Conservation (phyloP, 1,140 invertebrate genomes). For the Drosophila suzukii region DNA sequence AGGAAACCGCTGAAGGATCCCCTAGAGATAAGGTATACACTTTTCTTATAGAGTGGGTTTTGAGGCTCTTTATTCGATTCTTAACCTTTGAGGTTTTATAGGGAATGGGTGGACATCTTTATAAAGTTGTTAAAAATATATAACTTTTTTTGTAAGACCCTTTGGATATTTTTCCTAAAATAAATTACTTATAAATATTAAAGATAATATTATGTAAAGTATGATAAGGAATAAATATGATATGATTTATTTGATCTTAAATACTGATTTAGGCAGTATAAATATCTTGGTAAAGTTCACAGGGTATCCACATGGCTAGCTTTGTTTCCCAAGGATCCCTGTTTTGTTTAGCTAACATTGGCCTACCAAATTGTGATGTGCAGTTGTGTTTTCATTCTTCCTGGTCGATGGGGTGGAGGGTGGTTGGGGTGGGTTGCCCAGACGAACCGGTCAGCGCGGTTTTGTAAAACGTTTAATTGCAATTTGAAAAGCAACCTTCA, state of each 20-base stretch:
- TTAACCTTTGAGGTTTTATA: too few relatives aligned
- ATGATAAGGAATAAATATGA: too few relatives aligned
- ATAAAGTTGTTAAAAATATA: background rate
- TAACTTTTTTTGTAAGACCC: too few relatives aligned
- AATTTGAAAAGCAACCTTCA: constrained; percentile 76
- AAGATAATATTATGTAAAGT: too few relatives aligned
- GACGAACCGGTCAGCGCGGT: constrained; percentile 70
- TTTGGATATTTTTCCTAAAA: too few relatives aligned
- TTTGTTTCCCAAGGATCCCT: background rate
- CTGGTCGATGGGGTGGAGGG: constrained; percentile 10
- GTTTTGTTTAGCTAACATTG: constrained; percentile 75
- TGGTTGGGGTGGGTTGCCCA: constrained; percentile 45
- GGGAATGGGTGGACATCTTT: background rate
- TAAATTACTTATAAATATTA: too few relatives aligned
- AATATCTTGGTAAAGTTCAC: background rate
- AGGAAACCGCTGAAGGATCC: background rate
- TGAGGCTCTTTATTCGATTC: background rate
- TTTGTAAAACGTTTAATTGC: constrained; percentile 83
- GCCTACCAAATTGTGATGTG: constrained; percentile 27
- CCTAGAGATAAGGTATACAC: background rate
- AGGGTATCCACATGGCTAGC: constrained; percentile 9
- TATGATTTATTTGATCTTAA: too few relatives aligned
- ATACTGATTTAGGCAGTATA: too few relatives aligned
- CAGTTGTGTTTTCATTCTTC: constrained; percentile 13
- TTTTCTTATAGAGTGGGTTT: background rate